Conservation (phyloP, 2,888 invertebrate genomes). For the Campoplex nolae region DNA sequence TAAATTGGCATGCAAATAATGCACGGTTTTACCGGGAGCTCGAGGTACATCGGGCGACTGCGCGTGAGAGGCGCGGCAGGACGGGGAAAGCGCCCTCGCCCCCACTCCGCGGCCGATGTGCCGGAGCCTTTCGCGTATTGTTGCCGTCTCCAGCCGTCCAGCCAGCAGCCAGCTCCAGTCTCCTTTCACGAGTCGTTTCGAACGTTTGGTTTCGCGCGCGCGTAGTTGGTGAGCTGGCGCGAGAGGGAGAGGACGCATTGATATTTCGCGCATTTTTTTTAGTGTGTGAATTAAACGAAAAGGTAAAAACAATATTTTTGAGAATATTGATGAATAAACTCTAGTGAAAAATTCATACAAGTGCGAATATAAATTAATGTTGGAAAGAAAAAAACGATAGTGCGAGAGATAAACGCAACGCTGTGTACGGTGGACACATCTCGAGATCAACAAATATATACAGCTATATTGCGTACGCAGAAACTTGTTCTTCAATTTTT, state of each 20-base stretch:
- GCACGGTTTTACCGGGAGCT: constrained; percentile 28
- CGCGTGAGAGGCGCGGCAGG: constrained; percentile 56
- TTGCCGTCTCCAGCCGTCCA: constrained; percentile 73
- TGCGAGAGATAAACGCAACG: constrained; percentile 19
- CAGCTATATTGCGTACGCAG: neutral
- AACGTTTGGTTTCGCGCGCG: constrained; percentile 67
- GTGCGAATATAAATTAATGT: neutral
- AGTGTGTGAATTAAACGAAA: neutral
- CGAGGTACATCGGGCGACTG: constrained; percentile 46
- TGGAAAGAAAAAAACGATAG: neutral
- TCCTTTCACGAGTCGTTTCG: constrained; percentile 79
- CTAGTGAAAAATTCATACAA: neutral
- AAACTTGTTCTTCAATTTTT: neutral
- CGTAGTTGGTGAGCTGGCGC: neutral
- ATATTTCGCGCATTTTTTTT: constrained; percentile 9
- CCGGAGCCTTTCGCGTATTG: constrained; percentile 42
- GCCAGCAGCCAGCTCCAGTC: constrained; percentile 69
- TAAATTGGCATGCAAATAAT: constrained; percentile 33
- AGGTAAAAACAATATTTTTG: neutral
- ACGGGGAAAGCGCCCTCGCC: constrained; percentile 9
- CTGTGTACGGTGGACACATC: constrained; percentile 15
- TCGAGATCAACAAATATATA: constrained; percentile 38
- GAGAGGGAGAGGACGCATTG: constrained; percentile 23
- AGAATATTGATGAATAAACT: neutral
- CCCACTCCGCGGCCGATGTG: constrained; percentile 7